Evolutionary conservation across 2,888 invertebrate species (phyloP), one percentile per base, ranked within the genome.

Genomic region (Galerucella pusilla): DNA sequence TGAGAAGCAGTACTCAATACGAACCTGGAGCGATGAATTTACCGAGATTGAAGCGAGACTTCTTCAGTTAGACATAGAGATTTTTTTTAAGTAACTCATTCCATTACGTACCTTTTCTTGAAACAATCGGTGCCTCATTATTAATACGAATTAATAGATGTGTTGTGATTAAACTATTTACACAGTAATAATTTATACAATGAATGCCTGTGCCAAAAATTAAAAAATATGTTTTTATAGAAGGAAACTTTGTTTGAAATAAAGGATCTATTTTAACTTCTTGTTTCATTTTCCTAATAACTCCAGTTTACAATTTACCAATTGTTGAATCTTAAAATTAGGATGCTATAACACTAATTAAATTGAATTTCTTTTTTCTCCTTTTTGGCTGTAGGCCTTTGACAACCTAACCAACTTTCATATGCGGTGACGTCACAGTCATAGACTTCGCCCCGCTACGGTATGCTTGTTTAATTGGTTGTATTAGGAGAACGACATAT

Each of bases 1-100:
- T 84, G 66, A 81, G 87, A 79, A 87, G 87, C 81, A 87, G 85
- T 82, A 87, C 87, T 70, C 86, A 86, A 78, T 87, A 87, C 74
- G 86, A 87, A 80, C 80, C 86, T 71, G 85, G 85, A 80, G 82
- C 83, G 77, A 86, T 85, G 82, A 82, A 83, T 77, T 77, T 81
- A 77, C 85, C 86, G 77, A 84, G 84, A 81, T 81, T 86, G 73
- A 86, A 85, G 79, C 81, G 82, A 75, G 84, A 85, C 74, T 83
- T 84, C 73, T 83, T 81, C 68, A 80, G 83, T 74, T 83, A 81
- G 77, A 54, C 77, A 35, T 75, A 65, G 68, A 35, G 61, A 20
- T 70, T 70, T 66, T 54, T 20, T 68, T 35, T 70, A 72, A 75
- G 68, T 68, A 71, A 76, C 76, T 77, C 77, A 78, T 79, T 77